These are phyloP conservation scores for Chironomus tentans DNA, from an alignment of 2,888 invertebrate species.

Conservation along the genomic window DNA sequence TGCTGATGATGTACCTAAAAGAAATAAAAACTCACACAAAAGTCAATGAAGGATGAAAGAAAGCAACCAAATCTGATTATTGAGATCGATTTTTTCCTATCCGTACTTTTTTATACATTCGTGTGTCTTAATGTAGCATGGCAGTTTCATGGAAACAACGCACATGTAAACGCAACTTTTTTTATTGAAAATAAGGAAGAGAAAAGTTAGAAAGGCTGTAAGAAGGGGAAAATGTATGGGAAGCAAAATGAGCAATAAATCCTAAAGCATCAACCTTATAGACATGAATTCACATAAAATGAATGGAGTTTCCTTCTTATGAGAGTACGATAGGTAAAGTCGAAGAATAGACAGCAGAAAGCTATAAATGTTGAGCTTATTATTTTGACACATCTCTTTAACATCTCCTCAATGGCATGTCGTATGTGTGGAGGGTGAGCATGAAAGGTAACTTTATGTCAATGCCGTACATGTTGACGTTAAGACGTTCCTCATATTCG, in stretches of 20 bases:
- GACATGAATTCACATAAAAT: not conserved
- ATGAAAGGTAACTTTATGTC: not conserved
- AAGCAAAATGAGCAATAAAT: not conserved
- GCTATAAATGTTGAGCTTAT: constrained; percentile 12
- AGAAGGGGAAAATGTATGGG: not conserved
- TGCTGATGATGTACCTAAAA: no score
- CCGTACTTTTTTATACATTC: not conserved
- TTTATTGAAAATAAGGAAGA: not conserved
- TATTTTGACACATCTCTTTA: constrained; percentile 9
- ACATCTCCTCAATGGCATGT: not conserved
- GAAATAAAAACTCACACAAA: no score
- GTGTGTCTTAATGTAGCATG: not conserved
- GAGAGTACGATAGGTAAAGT: not conserved
- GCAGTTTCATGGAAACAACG: not conserved
- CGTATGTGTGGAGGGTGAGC: not conserved
- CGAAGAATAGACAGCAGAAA: not conserved
- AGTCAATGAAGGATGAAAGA: no score
- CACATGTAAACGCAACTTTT: not conserved
- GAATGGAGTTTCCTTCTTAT: not conserved
- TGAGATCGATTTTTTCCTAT: not conserved
- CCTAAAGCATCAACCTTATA: not conserved
- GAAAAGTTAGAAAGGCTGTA: not conserved
- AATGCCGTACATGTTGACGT: not conserved
- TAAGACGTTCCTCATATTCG: not conserved
- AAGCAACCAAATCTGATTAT: not conserved